Conservation (phyloP, 64 coral and sea anemone species). For the Montipora capricornis region DNA sequence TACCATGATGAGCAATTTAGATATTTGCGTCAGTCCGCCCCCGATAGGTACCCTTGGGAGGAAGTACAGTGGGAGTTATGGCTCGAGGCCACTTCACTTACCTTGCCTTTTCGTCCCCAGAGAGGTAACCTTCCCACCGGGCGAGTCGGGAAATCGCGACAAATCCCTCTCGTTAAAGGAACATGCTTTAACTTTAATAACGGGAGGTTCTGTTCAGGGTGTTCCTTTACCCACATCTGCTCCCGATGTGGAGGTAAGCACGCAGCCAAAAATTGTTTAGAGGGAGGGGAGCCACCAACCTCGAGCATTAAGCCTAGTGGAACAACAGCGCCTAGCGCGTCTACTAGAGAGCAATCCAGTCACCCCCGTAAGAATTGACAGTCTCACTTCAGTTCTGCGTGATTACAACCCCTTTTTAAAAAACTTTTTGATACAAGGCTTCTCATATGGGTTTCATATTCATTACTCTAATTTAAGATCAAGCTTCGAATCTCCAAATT, state of each 20-base stretch:
- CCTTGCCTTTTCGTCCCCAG: background rate
- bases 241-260: constrained; percentile 19
- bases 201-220: background rate
- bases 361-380: constrained; percentile 33
- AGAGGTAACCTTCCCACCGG: too few relatives aligned
- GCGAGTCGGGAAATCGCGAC: too few relatives aligned
- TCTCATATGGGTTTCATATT: constrained; percentile 44
- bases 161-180: background rate
- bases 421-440: constrained; percentile 31
- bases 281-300: background rate
- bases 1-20: constrained; percentile 35
- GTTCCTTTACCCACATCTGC: constrained; percentile 20
- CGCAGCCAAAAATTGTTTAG: background rate
- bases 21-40: constrained; percentile 32
- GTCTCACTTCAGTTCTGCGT: background rate
- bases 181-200: too few relatives aligned
- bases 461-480: constrained; percentile 14
- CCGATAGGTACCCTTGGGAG: constrained; percentile 18
- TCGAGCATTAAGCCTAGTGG: too few relatives aligned
- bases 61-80: constrained; percentile 39
- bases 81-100: constrained; percentile 3
- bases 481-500: constrained; percentile 19
- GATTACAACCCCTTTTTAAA: background rate
- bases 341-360: background rate
- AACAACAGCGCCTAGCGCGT: background rate